phyloP scores from a whole-genome alignment of 2,797 vertebrate species.

The Peromyscus attwateri region DNA sequence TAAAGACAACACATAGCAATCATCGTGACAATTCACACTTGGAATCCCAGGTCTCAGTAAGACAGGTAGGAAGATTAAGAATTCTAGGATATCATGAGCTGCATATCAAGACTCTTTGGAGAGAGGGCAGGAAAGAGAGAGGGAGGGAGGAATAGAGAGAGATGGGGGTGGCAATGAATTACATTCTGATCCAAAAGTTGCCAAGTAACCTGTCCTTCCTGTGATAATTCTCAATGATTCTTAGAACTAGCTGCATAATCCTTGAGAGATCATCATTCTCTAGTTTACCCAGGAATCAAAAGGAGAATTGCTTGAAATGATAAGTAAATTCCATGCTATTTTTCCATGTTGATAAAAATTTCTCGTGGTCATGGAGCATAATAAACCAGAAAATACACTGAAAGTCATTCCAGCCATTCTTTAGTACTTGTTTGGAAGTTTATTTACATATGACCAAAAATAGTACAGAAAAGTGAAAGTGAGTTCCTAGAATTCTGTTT shows the following conservation, averaged over 20 bases:
- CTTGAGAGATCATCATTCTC: neutral
- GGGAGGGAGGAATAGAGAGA: neutral
- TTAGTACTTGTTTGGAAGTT: neutral
- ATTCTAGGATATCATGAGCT: neutral
- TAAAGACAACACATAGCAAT: neutral
- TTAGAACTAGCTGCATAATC: neutral
- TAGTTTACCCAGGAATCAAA: neutral
- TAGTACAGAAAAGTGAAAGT: neutral
- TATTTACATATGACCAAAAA: neutral
- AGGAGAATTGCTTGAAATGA: neutral
- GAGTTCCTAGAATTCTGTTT: neutral
- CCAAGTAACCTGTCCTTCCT: neutral
- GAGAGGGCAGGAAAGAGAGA: fast-evolving
- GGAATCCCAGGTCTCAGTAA: neutral
- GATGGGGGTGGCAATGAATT: neutral
- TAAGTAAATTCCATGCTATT: neutral
- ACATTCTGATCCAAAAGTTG: neutral
- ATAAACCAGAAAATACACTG: neutral
- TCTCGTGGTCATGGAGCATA: neutral
- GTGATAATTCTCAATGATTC: neutral
- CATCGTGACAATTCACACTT: no score
- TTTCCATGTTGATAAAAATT: neutral
- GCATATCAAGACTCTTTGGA: neutral
- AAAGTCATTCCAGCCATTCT: neutral
- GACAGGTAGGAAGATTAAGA: neutral